Conservation (phyloP, 2,113 vertebrate species). For the Esox niger region DNA sequence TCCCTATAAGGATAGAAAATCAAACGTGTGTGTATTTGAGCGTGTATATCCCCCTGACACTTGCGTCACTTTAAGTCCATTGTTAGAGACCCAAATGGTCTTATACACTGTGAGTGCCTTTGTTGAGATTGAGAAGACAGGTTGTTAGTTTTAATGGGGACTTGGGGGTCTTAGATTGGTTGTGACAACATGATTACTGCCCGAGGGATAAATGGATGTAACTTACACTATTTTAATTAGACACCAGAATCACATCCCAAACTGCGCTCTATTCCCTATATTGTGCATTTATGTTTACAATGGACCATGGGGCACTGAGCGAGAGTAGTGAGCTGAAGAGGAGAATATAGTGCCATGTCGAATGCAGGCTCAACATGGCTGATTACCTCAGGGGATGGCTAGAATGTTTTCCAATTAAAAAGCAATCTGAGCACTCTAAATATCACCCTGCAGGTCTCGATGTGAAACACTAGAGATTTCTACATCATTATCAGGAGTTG, state of each 20-base stretch:
- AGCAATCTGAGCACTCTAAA: slow-evolving; percentile 58
- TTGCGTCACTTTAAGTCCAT: no score
- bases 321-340: no score
- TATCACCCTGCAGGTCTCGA: slow-evolving; percentile 38
- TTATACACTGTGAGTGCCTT: slow-evolving; percentile 9
- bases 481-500: slow-evolving; percentile 41
- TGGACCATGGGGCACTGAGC: no score
- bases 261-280: no score
- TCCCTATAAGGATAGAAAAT: no score
- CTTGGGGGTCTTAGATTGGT: slow-evolving; percentile 18
- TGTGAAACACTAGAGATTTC: slow-evolving; percentile 33
- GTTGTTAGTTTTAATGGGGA: slow-evolving; percentile 14
- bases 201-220: slow-evolving; percentile 50
- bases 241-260: no score
- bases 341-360: no score
- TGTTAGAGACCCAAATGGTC: no score
- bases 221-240: slow-evolving; percentile 46
- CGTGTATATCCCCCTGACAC: neutral
- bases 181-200: slow-evolving; percentile 35
- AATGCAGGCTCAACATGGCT: slow-evolving; percentile 38
- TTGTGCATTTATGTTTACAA: no score
- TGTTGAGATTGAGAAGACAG: slow-evolving; percentile 22
- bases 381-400: slow-evolving; percentile 55
- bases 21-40: neutral
- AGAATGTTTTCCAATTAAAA: slow-evolving; percentile 63